A percentile compares a stretch with the other conserved stretches of the same genome.
These are phyloP conservation scores for Drosophila antonietae DNA, from an alignment of 2,888 invertebrate genomes.

Conservation along the genomic window DNA sequence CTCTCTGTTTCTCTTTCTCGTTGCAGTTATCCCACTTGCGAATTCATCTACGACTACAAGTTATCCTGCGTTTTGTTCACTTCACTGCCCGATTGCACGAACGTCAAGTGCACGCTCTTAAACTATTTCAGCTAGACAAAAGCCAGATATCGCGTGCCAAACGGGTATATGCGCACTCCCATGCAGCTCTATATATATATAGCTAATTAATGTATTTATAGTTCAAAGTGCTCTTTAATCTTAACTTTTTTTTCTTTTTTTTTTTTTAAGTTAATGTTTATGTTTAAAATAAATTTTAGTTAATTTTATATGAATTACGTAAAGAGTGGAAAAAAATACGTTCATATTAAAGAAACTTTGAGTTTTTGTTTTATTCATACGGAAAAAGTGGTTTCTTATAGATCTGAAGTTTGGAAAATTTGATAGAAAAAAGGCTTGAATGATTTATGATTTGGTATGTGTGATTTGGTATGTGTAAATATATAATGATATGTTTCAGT, in stretches of 20 bases:
- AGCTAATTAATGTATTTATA: constrained; percentile 39
- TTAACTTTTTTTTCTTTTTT: constrained; percentile 23
- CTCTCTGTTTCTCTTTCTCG: not conserved
- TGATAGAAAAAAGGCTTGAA: not conserved
- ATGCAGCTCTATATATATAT: not conserved
- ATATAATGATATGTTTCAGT: too few species aligned
- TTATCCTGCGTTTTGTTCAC: constrained; percentile 84
- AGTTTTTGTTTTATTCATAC: not conserved
- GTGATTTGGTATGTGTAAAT: not conserved
- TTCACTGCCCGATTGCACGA: constrained; percentile 84
- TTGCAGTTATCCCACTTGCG: constrained; percentile 82
- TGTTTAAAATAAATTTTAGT: constrained; percentile 32
- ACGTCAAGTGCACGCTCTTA: constrained; percentile 82
- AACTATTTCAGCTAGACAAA: constrained; percentile 78
- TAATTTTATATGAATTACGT: constrained; percentile 43
- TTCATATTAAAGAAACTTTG: constrained; percentile 1
- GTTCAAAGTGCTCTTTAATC: constrained; percentile 8
- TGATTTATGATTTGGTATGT: not conserved
- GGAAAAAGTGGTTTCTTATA: too few species aligned
- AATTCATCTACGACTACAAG: constrained; percentile 84
- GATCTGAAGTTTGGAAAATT: too few species aligned
- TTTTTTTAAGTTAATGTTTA: constrained; percentile 33
- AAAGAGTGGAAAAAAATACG: constrained; percentile 20
- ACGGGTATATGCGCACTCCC: constrained; percentile 3
- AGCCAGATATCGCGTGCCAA: constrained; percentile 7